Percentiles rank a stretch among this genome's conserved stretches.
Evolutionary conservation across 2,888 invertebrate genomes (phyloP).

Genomic region (Conistra vaccinii): DNA sequence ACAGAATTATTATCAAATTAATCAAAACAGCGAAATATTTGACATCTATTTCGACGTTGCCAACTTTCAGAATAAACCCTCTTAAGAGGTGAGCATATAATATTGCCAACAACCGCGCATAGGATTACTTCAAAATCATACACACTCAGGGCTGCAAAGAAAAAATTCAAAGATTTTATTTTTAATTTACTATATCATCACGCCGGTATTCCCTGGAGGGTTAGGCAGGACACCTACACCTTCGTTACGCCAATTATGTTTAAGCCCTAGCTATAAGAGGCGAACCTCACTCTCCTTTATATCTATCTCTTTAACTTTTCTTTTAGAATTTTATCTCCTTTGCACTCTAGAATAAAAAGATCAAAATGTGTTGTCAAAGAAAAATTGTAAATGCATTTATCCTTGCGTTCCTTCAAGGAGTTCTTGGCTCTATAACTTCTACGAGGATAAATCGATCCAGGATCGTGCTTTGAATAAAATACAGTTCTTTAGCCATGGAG

Average conservation of each 20-base stretch:
- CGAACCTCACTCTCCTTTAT: not conserved
- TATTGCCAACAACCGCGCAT: too few relatives aligned
- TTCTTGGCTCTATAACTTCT: not conserved
- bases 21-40: too few relatives aligned
- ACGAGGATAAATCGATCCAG: conserved; percentile 19
- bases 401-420: not conserved
- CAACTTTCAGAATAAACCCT: too few relatives aligned
- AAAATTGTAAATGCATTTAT: conserved; percentile 1
- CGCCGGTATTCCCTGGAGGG: not conserved
- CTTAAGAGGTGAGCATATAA: too few relatives aligned
- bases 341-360: not conserved
- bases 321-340: not conserved
- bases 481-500: conserved; percentile 2
- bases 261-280: not conserved
- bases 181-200: not conserved
- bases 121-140: too few relatives aligned
- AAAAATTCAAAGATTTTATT: too few relatives aligned
- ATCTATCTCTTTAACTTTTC: not conserved
- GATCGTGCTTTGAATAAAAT: conserved; percentile 21
- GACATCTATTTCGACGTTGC: too few relatives aligned
- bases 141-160: too few relatives aligned
- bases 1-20: too few relatives aligned
- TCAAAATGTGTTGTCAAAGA: not conserved
- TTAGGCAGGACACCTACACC: not conserved
- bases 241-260: too few relatives aligned